phyloP scores from a whole-genome alignment of 2,888 invertebrate species.

The Nomada goodeniana region DNA sequence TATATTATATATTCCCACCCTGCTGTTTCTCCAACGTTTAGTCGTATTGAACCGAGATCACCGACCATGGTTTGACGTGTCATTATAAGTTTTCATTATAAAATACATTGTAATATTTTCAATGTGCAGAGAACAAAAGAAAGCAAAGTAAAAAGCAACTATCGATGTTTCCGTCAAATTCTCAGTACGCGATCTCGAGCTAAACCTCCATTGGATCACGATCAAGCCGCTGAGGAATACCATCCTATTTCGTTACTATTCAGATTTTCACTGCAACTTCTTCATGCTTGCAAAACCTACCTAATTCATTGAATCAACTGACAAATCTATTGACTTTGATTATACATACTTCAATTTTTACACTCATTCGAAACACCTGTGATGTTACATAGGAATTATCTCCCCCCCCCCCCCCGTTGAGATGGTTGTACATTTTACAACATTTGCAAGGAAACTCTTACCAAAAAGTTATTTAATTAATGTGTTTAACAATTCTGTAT shows the following conservation, averaged over 20 bases:
- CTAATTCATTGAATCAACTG: conserved; percentile 18
- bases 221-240: not conserved
- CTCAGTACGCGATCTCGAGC: not conserved
- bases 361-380: not conserved
- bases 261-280: conserved; percentile 25
- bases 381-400: not conserved
- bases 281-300: conserved; percentile 17
- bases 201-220: not conserved
- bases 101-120: conserved; percentile 21
- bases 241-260: conserved; percentile 4
- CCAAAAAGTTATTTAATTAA: not conserved
- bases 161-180: conserved; percentile 5
- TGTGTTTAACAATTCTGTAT: not conserved
- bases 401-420: not conserved
- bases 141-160: not conserved
- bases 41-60: conserved; percentile 30
- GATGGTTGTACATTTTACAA: not conserved
- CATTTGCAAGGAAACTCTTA: not conserved
- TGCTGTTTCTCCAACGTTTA: conserved; percentile 2
- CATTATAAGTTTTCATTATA: conserved; percentile 42
- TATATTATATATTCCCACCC: conserved; percentile 2
- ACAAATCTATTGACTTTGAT: conserved; percentile 40
- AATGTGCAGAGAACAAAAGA: not conserved
- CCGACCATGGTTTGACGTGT: conserved; percentile 54
- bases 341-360: conserved; percentile 7